phyloP scores from a whole-genome alignment of 2,797 vertebrate species.

The Anguilla obscura region DNA sequence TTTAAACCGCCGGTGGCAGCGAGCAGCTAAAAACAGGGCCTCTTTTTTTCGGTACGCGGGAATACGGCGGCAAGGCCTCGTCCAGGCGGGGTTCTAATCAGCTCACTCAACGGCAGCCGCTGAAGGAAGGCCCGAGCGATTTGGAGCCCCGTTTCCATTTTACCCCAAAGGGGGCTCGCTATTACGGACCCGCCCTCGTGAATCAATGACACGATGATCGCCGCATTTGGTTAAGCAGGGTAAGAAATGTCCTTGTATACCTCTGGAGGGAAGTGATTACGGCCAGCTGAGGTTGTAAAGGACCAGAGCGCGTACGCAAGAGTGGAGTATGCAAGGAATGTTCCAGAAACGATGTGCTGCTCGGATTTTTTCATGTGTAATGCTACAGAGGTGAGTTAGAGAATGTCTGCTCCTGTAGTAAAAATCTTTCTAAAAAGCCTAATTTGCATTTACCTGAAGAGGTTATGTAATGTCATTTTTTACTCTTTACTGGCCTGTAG shows the following conservation, averaged over 20 bases:
- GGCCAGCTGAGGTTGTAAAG: background rate
- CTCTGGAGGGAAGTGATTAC: background rate
- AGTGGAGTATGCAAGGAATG: background rate
- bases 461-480: background rate
- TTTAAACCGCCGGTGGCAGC: background rate
- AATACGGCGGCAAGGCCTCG: background rate
- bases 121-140: background rate
- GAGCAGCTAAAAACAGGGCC: background rate
- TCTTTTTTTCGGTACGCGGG: background rate
- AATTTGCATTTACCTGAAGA: background rate
- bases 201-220: background rate
- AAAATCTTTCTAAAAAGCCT: background rate
- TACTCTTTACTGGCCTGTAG: background rate
- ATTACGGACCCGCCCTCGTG: background rate
- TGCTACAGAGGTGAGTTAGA: background rate
- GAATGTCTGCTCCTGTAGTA: no score
- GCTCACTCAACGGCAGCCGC: background rate
- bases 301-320: background rate
- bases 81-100: slow-evolving; percentile 1
- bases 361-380: background rate
- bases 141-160: background rate
- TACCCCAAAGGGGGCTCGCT: background rate
- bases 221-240: background rate
- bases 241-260: background rate
- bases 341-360: background rate